Evolutionary conservation across 1,140 invertebrate species (phyloP), one percentile per base, ranked within the genome.

Genomic region (Camponotus floridanus): DNA sequence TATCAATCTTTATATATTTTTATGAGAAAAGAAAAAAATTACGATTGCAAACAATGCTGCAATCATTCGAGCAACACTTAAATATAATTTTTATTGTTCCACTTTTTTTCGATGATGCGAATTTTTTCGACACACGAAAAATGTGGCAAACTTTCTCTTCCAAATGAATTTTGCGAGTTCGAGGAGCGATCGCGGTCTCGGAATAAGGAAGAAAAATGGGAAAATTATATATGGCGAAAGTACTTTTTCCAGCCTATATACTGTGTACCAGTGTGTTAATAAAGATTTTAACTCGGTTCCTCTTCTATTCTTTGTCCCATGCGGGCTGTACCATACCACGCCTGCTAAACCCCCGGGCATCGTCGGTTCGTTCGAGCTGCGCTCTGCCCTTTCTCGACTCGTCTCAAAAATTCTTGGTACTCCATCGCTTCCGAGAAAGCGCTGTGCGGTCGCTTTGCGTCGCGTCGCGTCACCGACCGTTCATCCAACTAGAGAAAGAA

Each of bases 381-480:
- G 48, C 31, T 71, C 64, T 64, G 76, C 73, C 85, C 68, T 68
- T 81, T 73, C 76, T 73, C 59, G 42, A n/a, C 45, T 81, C 45
- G 55, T 59, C 76, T 86, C 33, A 68, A 86, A 86, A 86, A 86
- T 80, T 86, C 85, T 80, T 80, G 55, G 85, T 86, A 80, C 64
- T 80, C 48, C 48, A 55, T 21, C 26, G 55, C 48, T 86, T 86
- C 85, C 57, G 67, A 86, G 85, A 86, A 86, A 67, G 33, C 57
- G 71, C 42, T 64, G 71, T 84, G 81, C 71, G 81, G 71, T 76
- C 81, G 81, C 81, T 51, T 59, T 26, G 26, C 26, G 26, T 26
- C 67, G 48, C 78, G 64, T 39, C 45, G 76, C 76, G 61, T 26
- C 76, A 31, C 59, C 45, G 45, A 48, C 45, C 13, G 5, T 48